Base-by-base conservation (phyloP, 2,888 invertebrate species). In the Zonitis immaculata region DNA sequence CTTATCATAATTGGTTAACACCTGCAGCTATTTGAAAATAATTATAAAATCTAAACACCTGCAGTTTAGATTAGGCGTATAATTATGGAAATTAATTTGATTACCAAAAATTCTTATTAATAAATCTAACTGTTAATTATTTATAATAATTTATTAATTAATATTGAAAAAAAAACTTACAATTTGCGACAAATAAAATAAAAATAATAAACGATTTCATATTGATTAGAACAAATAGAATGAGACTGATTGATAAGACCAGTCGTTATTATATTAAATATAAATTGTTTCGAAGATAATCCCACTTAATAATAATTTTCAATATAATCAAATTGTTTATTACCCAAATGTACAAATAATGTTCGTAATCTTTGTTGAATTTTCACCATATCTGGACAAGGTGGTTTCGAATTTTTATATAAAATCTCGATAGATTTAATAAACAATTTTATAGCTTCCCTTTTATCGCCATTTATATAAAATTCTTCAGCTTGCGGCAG, bases 381-480 rank as follows among this genome's bases (percentile, higher is more conserved):
- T 59, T 73, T 73, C 8, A 74, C 65, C 54, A 73, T 70, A 62
- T 74, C 74, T 11, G 72, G 71, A 62, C 72, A 74, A 0, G 75
- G 75, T 18, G 74, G 70, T 48, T 60, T 66, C 4, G 71, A 66
- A 55, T 66, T 64, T 49, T 66, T 68, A 52, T 61, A 69, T 46
- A 72, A 66, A 48, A 73, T 64, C 48, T 68, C 67, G 22, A 75
- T 59, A 12, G 71, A 71, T 51, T 66, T 56, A 25, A 69, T 57
- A 59, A 68, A 75, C 22, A 66, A 63, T 32, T 66, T 64, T 50
- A 67, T 57, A 1, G 74, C 73, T 49, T 56, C 52, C 4, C 56
- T 43, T 14, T 42, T 43, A 11, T 50, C 28, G 11, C 56, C 52
- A 11, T 39, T 14, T 12, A 57, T 57, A 49, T 68, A 71, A 0